A percentile compares a stretch with the other conserved stretches of the same genome.
These are phyloP conservation scores for Eudemis profundana DNA, from an alignment of 2,888 invertebrate genomes.

Conservation along the genomic window DNA sequence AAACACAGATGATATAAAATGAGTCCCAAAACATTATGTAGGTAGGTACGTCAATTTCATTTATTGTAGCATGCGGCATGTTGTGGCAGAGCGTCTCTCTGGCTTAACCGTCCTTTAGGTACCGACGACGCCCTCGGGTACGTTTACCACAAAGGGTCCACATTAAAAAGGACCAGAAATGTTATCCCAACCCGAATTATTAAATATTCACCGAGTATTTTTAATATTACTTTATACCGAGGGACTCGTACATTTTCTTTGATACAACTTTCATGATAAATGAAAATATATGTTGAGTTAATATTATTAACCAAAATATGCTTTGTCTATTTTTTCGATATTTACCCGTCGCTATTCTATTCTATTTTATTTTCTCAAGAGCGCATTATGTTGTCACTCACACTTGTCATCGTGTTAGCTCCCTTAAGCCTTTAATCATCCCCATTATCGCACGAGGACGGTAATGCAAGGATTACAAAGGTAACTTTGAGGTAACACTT, in stretches of 20 bases:
- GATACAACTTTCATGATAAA: constrained; percentile 33
- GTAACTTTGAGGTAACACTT: not conserved
- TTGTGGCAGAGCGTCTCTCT: not conserved
- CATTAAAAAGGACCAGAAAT: constrained; percentile 59
- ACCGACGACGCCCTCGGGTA: constrained; percentile 44
- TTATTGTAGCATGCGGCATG: constrained; percentile 16
- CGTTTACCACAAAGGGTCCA: constrained; percentile 49
- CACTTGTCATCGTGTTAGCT: not conserved
- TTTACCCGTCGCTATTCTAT: too few species aligned
- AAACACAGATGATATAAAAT: too few species aligned
- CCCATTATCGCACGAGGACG: not conserved
- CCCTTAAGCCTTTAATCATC: not conserved
- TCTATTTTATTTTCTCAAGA: not conserved
- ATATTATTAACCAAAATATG: not conserved
- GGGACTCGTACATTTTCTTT: constrained; percentile 48
- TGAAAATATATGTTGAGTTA: constrained; percentile 17
- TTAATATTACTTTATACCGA: constrained; percentile 58
- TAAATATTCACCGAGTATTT: constrained; percentile 66
- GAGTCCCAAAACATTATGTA: not conserved
- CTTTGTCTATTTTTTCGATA: not conserved
- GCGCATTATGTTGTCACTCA: too few species aligned
- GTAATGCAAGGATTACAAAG: not conserved
- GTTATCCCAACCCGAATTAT: constrained; percentile 69
- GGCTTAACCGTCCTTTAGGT: constrained; percentile 9
- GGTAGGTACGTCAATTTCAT: not conserved